phyloP scores from a whole-genome alignment of 2,113 vertebrate species.

The Periophthalmus modestus region DNA sequence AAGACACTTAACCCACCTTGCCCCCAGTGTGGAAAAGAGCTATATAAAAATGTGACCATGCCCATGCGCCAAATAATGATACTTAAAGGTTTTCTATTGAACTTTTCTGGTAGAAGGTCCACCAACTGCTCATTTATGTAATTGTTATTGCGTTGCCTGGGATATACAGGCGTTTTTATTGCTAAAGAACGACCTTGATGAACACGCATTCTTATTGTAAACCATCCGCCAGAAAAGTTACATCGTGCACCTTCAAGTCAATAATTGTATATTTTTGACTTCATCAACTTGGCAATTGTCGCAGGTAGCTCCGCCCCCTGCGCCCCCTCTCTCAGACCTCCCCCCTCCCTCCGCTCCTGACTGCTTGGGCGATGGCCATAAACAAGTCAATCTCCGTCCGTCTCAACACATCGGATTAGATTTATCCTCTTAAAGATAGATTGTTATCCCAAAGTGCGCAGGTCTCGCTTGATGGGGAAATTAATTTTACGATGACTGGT shows the following conservation, averaged over 20 bases:
- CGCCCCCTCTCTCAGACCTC: neutral
- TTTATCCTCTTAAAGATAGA: conserved; percentile 77
- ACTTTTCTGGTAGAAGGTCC: too few species aligned
- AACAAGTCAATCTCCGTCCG: conserved; percentile 71
- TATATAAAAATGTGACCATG: too few species aligned
- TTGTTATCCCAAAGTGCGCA: conserved; percentile 67
- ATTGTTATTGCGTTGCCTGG: too few species aligned
- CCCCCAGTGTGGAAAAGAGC: too few species aligned
- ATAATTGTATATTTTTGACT: conserved; percentile 5
- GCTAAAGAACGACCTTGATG: too few species aligned
- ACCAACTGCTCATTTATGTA: too few species aligned
- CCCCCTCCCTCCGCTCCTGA: conserved; percentile 29
- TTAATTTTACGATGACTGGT: conserved; percentile 79
- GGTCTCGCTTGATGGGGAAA: conserved; percentile 71
- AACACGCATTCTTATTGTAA: too few species aligned
- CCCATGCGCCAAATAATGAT: too few species aligned
- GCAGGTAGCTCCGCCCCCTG: conserved; percentile 6
- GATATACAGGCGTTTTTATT: too few species aligned
- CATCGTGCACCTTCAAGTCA: neutral
- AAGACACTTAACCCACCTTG: too few species aligned
- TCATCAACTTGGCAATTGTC: conserved; percentile 64
- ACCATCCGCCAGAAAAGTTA: neutral
- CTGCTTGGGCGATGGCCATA: conserved; percentile 67
- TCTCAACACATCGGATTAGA: conserved; percentile 72
- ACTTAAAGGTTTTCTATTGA: too few species aligned